Base-by-base conservation (phyloP, 2,888 invertebrate species). In the Melanostoma scalare region DNA sequence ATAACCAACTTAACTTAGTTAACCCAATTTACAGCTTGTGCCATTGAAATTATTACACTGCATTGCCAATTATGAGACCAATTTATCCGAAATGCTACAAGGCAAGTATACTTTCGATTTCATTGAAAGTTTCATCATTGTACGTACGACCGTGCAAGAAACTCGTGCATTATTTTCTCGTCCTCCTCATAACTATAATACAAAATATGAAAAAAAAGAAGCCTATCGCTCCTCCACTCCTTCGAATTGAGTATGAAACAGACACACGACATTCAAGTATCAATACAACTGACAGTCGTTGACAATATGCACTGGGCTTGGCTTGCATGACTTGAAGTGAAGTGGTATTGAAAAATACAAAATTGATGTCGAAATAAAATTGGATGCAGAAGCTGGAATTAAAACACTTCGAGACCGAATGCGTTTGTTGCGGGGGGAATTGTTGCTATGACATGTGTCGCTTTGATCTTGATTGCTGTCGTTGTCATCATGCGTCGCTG, bases 361-460 rank as follows among this genome's bases (percentile, higher is more conserved):
- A 53, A 48, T 42, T 33, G 30, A 35, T 61, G 46, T 55, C 44
- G 48, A 56, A 71, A 56, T 50, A 56, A 71, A 77, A 20, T 71
- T 71, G 63, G 56, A 36, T 71, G 71, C 56, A 76, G 30, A 63
- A 20, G 20, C 20, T 20, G 44, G 36, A 52, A 71, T 58, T 71
- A 40, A 71, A 58, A 60, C 58, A 58, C 69, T 50, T 56, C 44
- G 8, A 31, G 33, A 33, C n/a, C 35, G 6, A 20, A 2, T 6
- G 38, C 44, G 58, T 33, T 60, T 46, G 63, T 50, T 50, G 50
- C 60, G 52, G 56, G 35, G 63, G 61, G 61, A 81, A 81, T 81
- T 76, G 76, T 60, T 61, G 76, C 46, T 42, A 60, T 81, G 81
- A 76, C 76, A 76, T 72, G 67, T 76, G 71, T 76, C 75, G 61